Evolutionary conservation across 1,140 invertebrate species (phyloP).

Genomic region (Aplysia californica): DNA sequence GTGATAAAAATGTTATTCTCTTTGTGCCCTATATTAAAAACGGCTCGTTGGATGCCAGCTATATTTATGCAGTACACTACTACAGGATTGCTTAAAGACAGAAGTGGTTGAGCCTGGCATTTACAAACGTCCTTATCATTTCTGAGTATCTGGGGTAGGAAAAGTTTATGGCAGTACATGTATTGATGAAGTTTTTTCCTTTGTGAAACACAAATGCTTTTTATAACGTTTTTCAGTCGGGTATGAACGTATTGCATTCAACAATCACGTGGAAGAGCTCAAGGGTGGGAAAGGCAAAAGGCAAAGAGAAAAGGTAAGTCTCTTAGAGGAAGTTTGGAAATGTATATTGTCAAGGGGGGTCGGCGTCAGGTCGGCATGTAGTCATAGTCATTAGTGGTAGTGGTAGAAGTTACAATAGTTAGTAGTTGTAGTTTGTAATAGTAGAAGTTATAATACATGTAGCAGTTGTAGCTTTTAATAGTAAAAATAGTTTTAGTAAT

Average conservation of each 20-base stretch:
- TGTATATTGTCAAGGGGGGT: neutral
- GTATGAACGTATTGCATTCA: constrained; percentile 45
- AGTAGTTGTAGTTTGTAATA: neutral
- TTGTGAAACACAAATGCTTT: neutral
- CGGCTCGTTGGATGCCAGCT: too few species aligned
- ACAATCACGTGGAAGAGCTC: constrained; percentile 33
- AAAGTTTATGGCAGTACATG: neutral
- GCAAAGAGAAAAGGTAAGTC: constrained; percentile 9
- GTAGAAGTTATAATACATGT: too few species aligned
- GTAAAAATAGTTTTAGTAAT: too few species aligned
- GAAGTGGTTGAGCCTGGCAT: neutral
- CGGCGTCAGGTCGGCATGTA: neutral
- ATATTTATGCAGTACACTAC: too few species aligned
- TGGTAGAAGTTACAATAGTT: neutral
- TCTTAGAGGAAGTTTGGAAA: neutral
- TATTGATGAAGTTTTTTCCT: neutral
- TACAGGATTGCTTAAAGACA: too few species aligned
- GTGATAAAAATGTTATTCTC: too few species aligned
- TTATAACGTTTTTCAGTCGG: constrained; percentile 42
- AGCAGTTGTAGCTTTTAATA: too few species aligned
- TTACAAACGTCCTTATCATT: neutral
- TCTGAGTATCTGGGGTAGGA: neutral
- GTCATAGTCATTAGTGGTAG: neutral
- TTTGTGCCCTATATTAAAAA: too few species aligned
- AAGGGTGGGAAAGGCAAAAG: constrained; percentile 37